Conservation (phyloP, 2,113 vertebrate species). For the Pelodiscus sinensis region DNA sequence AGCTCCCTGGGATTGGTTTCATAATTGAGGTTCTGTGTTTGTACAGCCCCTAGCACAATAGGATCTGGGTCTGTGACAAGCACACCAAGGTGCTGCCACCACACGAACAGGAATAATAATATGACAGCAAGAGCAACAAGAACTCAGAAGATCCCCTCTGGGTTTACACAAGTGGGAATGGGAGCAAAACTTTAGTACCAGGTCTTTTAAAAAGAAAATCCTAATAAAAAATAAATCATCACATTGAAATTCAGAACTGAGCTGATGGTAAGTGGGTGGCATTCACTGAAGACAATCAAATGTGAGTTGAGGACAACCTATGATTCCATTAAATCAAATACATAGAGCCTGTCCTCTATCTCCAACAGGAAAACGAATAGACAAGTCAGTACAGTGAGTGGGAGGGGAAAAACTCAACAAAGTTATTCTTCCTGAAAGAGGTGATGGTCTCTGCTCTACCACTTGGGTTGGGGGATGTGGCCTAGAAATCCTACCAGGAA, state of each 20-base stretch:
- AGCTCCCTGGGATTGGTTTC: background rate
- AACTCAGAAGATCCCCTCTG: background rate
- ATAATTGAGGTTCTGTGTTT: background rate
- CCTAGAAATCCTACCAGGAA: background rate
- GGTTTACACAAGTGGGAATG: background rate
- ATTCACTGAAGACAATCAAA: background rate
- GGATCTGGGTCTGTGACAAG: background rate
- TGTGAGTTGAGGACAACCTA: background rate
- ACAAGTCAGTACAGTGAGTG: background rate
- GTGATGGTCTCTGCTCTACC: background rate
- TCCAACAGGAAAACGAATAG: conserved; percentile 9
- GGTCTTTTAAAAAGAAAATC: background rate
- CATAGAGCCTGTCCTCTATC: background rate
- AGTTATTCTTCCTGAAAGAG: background rate
- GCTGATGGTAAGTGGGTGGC: background rate
- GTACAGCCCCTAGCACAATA: accelerated
- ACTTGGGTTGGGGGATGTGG: background rate
- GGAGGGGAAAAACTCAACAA: background rate
- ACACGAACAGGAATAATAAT: background rate
- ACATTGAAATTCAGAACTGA: background rate
- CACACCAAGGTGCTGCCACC: background rate
- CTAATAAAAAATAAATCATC: background rate
- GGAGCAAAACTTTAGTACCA: background rate
- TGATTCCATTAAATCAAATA: conserved; percentile 11
- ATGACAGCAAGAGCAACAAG: background rate